Conservation (phyloP, 92 coral and sea anemone species). For the Meandrina meandrites region DNA sequence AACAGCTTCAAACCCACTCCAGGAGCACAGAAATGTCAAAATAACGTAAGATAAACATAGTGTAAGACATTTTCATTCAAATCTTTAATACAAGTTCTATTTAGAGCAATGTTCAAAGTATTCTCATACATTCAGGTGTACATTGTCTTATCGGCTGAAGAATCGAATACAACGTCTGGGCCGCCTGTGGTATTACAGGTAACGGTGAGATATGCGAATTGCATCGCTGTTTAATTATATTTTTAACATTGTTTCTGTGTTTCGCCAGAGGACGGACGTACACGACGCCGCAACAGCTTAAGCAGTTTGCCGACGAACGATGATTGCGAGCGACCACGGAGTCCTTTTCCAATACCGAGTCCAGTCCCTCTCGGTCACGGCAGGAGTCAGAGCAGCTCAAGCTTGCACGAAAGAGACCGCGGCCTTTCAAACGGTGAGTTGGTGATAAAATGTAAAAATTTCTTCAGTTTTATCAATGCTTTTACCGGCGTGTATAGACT, state of each 20-base stretch:
- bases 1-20: no score
- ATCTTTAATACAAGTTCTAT: no score
- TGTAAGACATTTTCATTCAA: no score
- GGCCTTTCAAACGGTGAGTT: conserved; percentile 75
- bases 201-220: background rate
- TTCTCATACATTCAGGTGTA: no score
- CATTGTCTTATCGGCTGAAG: no score
- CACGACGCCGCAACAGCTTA: conserved; percentile 85
- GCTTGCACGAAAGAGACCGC: conserved; percentile 70
- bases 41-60: no score
- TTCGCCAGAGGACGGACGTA: conserved; percentile 47
- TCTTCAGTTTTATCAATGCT: background rate
- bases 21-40: no score
- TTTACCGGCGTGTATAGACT: background rate
- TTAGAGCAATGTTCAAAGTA: no score
- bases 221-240: background rate
- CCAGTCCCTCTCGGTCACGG: conserved; percentile 78
- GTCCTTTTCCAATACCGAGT: conserved; percentile 78
- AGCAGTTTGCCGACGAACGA: conserved; percentile 78
- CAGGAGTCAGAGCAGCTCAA: conserved; percentile 85
- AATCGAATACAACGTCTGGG: no score
- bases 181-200: no score
- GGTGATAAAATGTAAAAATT: background rate
- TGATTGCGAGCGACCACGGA: conserved; percentile 54
- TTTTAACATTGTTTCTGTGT: background rate